These are phyloP conservation scores for Paramacrobiotus metropolitanus DNA, from an alignment of 1,140 invertebrate species.

Conservation along the genomic window DNA sequence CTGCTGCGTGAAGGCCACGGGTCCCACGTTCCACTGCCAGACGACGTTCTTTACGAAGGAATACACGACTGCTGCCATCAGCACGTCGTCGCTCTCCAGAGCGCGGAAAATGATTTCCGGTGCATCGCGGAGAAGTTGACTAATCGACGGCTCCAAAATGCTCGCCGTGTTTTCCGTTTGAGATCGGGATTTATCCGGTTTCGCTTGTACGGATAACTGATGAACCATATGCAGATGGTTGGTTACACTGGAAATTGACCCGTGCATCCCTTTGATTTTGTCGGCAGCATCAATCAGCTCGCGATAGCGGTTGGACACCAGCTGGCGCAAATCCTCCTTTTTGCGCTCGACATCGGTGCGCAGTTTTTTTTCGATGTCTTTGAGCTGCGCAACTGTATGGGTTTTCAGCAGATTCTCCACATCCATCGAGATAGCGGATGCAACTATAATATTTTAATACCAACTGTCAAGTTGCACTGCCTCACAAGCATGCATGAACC, in stretches of 20 bases:
- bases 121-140: neutral
- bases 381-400: neutral
- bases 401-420: neutral
- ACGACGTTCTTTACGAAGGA: neutral
- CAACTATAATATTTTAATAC: no score
- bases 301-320: constrained; percentile 22
- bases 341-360: constrained; percentile 20
- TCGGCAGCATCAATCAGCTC: constrained; percentile 22
- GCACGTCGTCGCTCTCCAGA: neutral
- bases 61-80: neutral
- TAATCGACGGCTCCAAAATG: neutral
- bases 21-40: neutral
- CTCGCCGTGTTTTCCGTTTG: no score
- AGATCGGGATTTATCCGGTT: neutral
- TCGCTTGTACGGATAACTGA: neutral
- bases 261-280: constrained; percentile 13
- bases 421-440: neutral
- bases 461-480: no score
- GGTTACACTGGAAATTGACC: neutral
- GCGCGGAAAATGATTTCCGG: neutral
- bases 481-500: no score
- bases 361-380: neutral
- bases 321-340: constrained; percentile 23
- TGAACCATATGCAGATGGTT: neutral
- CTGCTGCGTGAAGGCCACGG: neutral